Base-by-base conservation (phyloP, 2,888 invertebrate species). In the Heliconius ethilla region DNA sequence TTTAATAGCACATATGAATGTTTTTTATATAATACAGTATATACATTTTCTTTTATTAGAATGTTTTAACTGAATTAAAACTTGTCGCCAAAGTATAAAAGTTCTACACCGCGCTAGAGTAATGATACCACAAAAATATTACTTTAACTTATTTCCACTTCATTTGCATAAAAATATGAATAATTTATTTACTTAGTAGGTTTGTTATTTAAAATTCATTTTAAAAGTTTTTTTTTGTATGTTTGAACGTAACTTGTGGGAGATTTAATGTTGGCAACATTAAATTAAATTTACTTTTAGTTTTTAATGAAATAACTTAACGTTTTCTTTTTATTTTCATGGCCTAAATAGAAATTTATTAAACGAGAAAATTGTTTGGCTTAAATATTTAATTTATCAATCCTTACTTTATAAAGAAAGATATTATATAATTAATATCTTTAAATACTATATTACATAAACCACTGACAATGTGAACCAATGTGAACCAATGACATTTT, bases 101-200 rank as follows among this genome's bases (percentile, higher is more conserved):
- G 33, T 72, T 72, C 13, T 13, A 55, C 55, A 55, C 59, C 59
- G 59, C 72, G 59, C n/a, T 72, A 59, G 72, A 59, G 33, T 72
- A 59, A 72, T 59, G 59, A 72, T 37, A 72, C 59, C 59, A 72
- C 72, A 59, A 55, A 59, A 72, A 72, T 62, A n/a, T 59, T n/a
- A 59, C 72, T 72, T 72, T 25, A 59, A 72, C n/a, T 37, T 72
- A 72, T 55, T 72, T 72, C 59, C 59, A 45, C 55, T 72, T 59
- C 33, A 72, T 72, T 72, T 70, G 33, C 59, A 72, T 72, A 37
- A 37, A 69, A 59, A 59, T n/a, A 59, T 72, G 59, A 72, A 72
- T 72, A 72, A 59, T 72, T 72, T 62, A 72, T 59, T 59, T 72
- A 59, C 59, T 69, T 69, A 69, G 69, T 29, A 72, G 72, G 59